These are phyloP conservation scores for Nemurella pictetii DNA, from an alignment of 2,888 invertebrate species.

Conservation along the genomic window DNA sequence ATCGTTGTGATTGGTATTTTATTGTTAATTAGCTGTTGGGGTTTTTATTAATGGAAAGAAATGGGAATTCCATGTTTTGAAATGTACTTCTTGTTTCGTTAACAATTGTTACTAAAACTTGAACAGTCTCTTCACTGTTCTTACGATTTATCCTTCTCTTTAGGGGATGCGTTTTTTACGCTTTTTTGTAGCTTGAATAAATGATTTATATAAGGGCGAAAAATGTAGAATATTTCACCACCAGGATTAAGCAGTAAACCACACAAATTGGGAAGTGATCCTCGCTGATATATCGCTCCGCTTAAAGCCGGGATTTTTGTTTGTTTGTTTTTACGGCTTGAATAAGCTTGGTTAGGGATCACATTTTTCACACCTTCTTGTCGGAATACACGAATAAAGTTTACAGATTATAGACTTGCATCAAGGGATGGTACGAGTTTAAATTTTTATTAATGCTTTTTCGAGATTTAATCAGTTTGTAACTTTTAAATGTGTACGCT, in stretches of 20 bases:
- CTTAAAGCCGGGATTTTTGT: conserved; percentile 12
- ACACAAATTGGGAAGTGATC: conserved; percentile 39
- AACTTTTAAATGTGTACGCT: not conserved
- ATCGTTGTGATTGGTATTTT: too few relatives aligned
- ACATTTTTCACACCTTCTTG: conserved; percentile 28
- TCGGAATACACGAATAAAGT: not conserved
- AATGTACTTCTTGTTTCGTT: too few relatives aligned
- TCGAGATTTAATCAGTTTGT: not conserved
- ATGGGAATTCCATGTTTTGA: too few relatives aligned
- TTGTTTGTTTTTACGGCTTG: conserved; percentile 24
- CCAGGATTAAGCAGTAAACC: conserved; percentile 34
- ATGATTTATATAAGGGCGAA: conserved; percentile 31
- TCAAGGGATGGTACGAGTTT: not conserved
- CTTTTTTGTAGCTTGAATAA: conserved; percentile 20
- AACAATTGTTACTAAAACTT: not conserved
- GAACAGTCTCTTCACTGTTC: not conserved
- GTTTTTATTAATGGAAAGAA: too few relatives aligned
- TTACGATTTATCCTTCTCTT: conserved; percentile 5
- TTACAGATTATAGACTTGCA: not conserved
- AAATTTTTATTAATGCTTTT: not conserved
- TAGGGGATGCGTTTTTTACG: not conserved
- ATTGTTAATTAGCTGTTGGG: too few relatives aligned
- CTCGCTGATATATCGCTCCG: conserved; percentile 32
- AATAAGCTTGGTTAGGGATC: conserved; percentile 5
- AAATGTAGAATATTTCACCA: conserved; percentile 34